These are phyloP conservation scores for Portevinia maculata DNA, from an alignment of 2,888 invertebrate genomes.

Conservation along the genomic window DNA sequence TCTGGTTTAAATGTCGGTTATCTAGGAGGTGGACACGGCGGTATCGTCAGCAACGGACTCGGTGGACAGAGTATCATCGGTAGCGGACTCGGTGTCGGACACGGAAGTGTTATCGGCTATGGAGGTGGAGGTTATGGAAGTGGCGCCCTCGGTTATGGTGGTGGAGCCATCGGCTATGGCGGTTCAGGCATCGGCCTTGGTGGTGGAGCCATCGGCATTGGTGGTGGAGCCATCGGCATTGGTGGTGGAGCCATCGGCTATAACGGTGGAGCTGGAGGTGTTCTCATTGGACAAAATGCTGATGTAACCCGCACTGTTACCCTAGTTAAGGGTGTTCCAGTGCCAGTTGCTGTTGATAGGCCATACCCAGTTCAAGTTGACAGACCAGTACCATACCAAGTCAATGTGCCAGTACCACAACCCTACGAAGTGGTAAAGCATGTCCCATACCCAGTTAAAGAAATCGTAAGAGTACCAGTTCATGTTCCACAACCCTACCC, in stretches of 20 bases:
- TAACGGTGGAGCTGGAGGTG: slow-evolving; percentile 76
- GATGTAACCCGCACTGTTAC: slow-evolving; percentile 88
- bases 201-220: slow-evolving; percentile 74
- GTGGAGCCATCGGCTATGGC: slow-evolving; percentile 71
- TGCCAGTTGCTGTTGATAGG: slow-evolving; percentile 89
- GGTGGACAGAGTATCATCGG: slow-evolving; percentile 77
- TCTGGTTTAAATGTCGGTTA: slow-evolving; percentile 90
- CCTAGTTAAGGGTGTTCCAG: slow-evolving; percentile 89
- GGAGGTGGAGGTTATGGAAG: no score
- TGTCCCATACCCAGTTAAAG: slow-evolving; percentile 87
- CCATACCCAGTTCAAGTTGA: slow-evolving; percentile 88
- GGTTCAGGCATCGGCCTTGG: slow-evolving; percentile 76
- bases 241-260: slow-evolving; percentile 64
- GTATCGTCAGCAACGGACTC: slow-evolving; percentile 76
- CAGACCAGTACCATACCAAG: slow-evolving; percentile 85
- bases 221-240: slow-evolving; percentile 68
- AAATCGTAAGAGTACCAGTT: slow-evolving; percentile 87
- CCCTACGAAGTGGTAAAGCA: slow-evolving; percentile 89
- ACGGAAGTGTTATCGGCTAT: slow-evolving; percentile 76
- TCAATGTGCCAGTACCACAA: slow-evolving; percentile 87
- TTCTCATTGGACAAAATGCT: slow-evolving; percentile 83
- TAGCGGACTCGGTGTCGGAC: slow-evolving; percentile 75
- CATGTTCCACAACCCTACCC: slow-evolving; percentile 85
- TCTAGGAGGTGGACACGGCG: slow-evolving; percentile 84
- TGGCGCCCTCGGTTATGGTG: slow-evolving; percentile 75